Evolutionary conservation across 1,140 invertebrate species (phyloP).

Genomic region (Caenorhabditis brenneri): DNA sequence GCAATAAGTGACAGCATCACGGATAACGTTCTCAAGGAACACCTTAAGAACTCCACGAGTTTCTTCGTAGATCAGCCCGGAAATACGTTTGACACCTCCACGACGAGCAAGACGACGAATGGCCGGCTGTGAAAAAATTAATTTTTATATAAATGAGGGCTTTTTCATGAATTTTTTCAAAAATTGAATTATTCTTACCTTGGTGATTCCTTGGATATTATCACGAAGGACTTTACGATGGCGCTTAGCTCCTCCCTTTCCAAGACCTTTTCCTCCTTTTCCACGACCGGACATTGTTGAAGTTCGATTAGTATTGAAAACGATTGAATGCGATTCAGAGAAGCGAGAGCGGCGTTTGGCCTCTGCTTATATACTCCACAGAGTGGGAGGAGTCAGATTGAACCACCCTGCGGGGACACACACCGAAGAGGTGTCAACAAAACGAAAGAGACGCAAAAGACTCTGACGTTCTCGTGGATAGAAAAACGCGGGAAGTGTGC

Average conservation of each 20-base stretch:
- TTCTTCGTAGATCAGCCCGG: constrained; percentile 78
- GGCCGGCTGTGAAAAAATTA: too few species aligned
- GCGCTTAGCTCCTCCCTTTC: constrained; percentile 78
- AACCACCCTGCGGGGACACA: neutral
- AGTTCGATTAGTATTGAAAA: too few species aligned
- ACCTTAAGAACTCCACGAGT: constrained; percentile 59
- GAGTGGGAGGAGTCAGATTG: neutral
- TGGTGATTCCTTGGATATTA: constrained; percentile 80
- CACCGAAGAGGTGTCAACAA: too few species aligned
- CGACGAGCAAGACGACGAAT: constrained; percentile 76
- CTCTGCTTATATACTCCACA: neutral
- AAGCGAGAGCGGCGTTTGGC: neutral
- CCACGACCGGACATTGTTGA: constrained; percentile 77
- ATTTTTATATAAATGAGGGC: too few species aligned
- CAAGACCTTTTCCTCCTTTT: constrained; percentile 77
- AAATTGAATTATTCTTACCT: too few species aligned
- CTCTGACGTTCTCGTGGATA: too few species aligned
- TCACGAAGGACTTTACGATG: constrained; percentile 76
- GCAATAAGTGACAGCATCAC: constrained; percentile 82
- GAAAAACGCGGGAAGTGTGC: too few species aligned
- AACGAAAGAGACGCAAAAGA: too few species aligned
- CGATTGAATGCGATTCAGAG: neutral
- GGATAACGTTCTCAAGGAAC: constrained; percentile 82
- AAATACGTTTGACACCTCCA: constrained; percentile 81
- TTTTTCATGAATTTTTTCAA: too few species aligned